A percentile compares a stretch with the other conserved stretches of the same genome.
Evolutionary conservation across 1,140 invertebrate species (phyloP).

Genomic region (Aleiodes sp.): DNA sequence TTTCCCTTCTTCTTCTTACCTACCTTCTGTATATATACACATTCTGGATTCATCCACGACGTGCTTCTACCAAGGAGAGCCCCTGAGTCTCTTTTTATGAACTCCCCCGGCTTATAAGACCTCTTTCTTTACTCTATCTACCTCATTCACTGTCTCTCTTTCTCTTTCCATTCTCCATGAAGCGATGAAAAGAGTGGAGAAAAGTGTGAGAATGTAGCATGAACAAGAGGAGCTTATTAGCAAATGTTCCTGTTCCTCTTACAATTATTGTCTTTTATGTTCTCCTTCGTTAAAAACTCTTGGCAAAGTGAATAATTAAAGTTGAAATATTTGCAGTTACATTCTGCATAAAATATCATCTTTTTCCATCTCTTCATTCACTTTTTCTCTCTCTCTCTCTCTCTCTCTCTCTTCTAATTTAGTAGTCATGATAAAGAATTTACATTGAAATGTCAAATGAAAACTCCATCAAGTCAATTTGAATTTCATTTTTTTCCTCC

Average conservation of each 20-base stretch:
- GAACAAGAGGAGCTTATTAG: constrained; percentile 29
- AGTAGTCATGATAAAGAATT: neutral
- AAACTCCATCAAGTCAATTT: neutral
- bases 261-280: constrained; percentile 29
- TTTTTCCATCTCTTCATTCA: no score
- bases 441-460: neutral
- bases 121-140: constrained; percentile 10
- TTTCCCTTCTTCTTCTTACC: constrained; percentile 23
- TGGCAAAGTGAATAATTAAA: constrained; percentile 13
- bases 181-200: neutral
- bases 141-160: neutral
- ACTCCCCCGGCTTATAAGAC: constrained; percentile 18
- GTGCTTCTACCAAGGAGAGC: neutral
- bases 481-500: no score
- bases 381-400: no score
- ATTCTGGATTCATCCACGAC: neutral
- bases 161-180: constrained; percentile 18
- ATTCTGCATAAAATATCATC: no score
- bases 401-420: neutral
- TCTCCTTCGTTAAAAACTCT: constrained; percentile 18
- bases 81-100: constrained; percentile 26
- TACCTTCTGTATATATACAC: neutral
- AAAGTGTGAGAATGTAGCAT: constrained; percentile 13
- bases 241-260: constrained; percentile 29
- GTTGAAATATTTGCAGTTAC: constrained; percentile 7